Evolutionary conservation across 1,140 invertebrate genomes (phyloP), one percentile per base, ranked within the genome.

Genomic region (Stratiolaelaps scimitus): DNA sequence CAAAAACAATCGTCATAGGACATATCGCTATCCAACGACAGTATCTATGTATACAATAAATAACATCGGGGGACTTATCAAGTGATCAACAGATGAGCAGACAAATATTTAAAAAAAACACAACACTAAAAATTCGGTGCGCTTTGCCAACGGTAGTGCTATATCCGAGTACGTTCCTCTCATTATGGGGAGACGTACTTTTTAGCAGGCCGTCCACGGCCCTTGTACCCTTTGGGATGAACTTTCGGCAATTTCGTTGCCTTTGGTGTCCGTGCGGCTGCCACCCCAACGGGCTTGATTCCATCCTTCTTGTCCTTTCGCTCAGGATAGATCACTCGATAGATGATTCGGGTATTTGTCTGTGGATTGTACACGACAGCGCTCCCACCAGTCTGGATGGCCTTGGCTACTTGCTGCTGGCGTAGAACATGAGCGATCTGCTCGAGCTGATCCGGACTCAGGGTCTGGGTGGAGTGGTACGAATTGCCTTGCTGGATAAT

Each of bases 341-440:
- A 84, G 26, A 84, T 79, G 69, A 84, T 80, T 71, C 78, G 78
- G 34, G 79, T 81, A 68, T 81, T 81, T 29, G 79, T 81, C 53
- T 76, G 72, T 20, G 78, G 75, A 71, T 81, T 80, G 71, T 76
- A 81, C n/a, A 81, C 69, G 56, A 78, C 74, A 72, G 80, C 81
- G 69, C 75, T 73, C 2, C 74, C 73, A 40, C 68, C 69, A 40
- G 78, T 80, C 13, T 73, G 71, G 48, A 72, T 72, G 2, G 71
- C 69, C 64, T 75, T 76, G 30, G 75, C 72, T 29, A 76, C 68
- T 45, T 78, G 67, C 64, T 79, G 77, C 69, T 81, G 78, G 67
- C 82, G 80, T 23, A 83, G 73, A 64, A 82, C 78, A 64, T 81
- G 77, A 67, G 81, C 80, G 43, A 84, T 83, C 71, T 83, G 81